Evolutionary conservation across 2,113 vertebrate genomes (phyloP).

Genomic region (Alligator mississippiensis): DNA sequence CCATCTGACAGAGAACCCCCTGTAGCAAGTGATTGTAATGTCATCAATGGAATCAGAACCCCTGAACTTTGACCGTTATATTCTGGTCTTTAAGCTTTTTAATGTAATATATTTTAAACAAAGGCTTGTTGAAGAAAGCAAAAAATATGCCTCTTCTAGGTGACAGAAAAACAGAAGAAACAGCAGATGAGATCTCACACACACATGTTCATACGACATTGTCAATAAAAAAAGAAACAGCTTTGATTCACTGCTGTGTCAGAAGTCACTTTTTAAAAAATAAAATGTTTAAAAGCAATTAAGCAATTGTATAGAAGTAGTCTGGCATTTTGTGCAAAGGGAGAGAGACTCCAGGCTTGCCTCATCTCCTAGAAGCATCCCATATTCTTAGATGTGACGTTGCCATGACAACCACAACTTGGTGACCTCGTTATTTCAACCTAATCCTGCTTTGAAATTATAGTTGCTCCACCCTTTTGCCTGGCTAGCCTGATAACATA

Average conservation of each 20-base stretch:
- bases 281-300: constrained; percentile 72
- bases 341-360: constrained; percentile 77
- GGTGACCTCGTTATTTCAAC: constrained; percentile 99
- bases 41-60: neutral
- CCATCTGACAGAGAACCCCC: neutral
- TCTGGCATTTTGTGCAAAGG: constrained; percentile 73
- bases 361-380: constrained; percentile 91
- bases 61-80: neutral
- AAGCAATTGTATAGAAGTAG: constrained; percentile 77
- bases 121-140: constrained; percentile 13
- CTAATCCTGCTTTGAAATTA: constrained; percentile 99
- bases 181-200: constrained; percentile 6
- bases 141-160: constrained; percentile 24
- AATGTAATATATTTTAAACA: constrained; percentile 18
- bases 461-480: constrained; percentile 99
- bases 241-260: constrained; percentile 42
- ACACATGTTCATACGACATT: constrained; percentile 26
- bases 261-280: constrained; percentile 27
- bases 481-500: constrained; percentile 99
- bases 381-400: constrained; percentile 99
- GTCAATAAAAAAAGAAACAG: neutral
- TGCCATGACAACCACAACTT: constrained; percentile 99
- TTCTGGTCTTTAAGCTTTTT: neutral
- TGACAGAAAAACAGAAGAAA: constrained; percentile 4
- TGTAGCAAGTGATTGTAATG: neutral